Evolutionary conservation across 2,113 vertebrate genomes (phyloP), one percentile per base, ranked within the genome.

Genomic region (Scopus umbretta): DNA sequence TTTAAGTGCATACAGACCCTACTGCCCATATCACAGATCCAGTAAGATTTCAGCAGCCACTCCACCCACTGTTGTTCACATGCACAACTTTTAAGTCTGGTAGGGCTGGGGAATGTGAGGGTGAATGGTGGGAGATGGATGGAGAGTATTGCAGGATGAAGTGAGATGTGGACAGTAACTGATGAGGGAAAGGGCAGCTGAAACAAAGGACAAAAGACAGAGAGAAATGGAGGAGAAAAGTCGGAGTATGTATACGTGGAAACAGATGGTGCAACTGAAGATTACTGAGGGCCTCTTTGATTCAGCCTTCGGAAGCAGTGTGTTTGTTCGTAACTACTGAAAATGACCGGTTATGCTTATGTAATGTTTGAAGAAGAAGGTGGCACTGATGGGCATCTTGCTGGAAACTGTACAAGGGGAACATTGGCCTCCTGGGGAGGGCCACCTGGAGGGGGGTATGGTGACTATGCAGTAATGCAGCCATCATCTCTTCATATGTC

Each of bases 31-130:
- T 65, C 4, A 2, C 49, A 67, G 53, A 81, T 92, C 91, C 96
- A 95, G 67, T 82, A 89, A 85, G 76, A 94, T 91, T 97, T 90
- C 84, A 90, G 87, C 91, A 92, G 83, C 34, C 27, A 10, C 91
- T 73, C 86, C 88, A 89, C 88, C 88, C 86, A 71, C 72, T 67
- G 61, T 61, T 88, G 61, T 84, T 89, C 7, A n/a, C 49, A 58
- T 0, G 3, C 42, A 70, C 0, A 2, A 45, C 36, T 83, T 70
- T 86, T 38, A 19, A 67, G 47, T 52, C 65, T 52, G 16, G 10
- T 34, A 58, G 50, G 61, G 32, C 50, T 62, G 32, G 38, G 42
- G 17, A 84, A 55, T 47, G 18, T 43, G 34, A 75, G 47, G 22
- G 65, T 42, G 45, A 80, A 83, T 32, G 42, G 53, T 50, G 13